Conservation (phyloP, 2,113 vertebrate species). For the Oncorhynchus mykiss region DNA sequence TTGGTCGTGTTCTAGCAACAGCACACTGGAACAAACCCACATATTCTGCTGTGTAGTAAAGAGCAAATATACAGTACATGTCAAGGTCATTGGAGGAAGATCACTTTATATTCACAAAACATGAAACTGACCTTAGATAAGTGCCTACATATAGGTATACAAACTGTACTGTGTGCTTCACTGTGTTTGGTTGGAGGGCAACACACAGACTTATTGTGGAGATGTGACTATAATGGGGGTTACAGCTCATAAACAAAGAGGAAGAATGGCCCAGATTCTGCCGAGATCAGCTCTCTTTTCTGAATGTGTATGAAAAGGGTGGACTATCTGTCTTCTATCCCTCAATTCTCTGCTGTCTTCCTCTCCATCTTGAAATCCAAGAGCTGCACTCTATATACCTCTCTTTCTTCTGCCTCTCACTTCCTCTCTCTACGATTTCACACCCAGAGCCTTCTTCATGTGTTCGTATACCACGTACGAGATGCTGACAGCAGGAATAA, state of each 20-base stretch:
- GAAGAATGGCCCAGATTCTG: background rate
- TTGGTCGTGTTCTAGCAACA: background rate
- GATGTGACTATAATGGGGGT: background rate
- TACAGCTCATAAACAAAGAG: background rate
- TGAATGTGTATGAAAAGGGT: background rate
- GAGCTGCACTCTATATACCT: background rate
- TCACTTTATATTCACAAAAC: too few relatives aligned
- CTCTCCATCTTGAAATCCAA: background rate
- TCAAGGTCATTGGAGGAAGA: background rate
- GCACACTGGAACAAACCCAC: background rate
- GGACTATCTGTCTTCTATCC: background rate
- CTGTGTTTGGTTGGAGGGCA: too few relatives aligned
- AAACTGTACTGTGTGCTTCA: too few relatives aligned
- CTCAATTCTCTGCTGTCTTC: background rate
- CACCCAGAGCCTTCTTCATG: constrained; percentile 77
- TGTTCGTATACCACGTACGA: constrained; percentile 86
- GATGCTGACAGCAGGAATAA: constrained; percentile 88
- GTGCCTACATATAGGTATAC: too few relatives aligned
- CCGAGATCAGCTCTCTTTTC: too few relatives aligned
- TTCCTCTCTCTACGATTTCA: constrained; percentile 58
- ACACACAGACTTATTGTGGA: background rate
- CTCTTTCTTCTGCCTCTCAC: constrained; percentile 7
- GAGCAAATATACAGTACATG: background rate
- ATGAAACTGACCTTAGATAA: too few relatives aligned
- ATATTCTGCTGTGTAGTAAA: background rate